A percentile compares a stretch with the other conserved stretches of the same genome.
Evolutionary conservation across 2,797 vertebrate species (phyloP).

Genomic region (Pantherophis alleghaniensis): DNA sequence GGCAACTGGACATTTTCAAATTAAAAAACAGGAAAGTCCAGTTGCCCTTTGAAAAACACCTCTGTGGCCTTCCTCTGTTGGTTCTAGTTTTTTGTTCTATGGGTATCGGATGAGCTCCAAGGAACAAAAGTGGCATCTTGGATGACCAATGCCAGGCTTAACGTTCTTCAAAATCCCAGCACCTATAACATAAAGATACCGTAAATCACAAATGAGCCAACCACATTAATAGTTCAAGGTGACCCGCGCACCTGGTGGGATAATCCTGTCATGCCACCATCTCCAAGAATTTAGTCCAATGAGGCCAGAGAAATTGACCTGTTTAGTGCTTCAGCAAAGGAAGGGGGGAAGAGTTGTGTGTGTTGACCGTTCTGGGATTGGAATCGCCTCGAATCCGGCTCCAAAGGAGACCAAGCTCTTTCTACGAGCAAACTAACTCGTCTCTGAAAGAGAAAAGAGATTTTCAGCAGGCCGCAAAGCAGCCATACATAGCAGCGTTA

Average conservation of each 20-base stretch:
- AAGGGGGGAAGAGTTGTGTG: not conserved
- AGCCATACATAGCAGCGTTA: not conserved
- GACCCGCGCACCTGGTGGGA: not conserved
- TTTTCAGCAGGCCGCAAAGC: constrained; percentile 39
- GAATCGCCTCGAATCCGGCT: not conserved
- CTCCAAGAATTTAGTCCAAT: not conserved
- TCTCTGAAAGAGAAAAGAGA: accelerated
- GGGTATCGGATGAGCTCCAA: not conserved
- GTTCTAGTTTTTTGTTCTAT: not conserved
- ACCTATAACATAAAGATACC: not conserved
- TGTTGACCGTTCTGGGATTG: not conserved
- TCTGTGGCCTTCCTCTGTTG: not conserved
- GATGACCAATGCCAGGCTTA: not conserved
- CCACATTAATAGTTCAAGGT: not conserved
- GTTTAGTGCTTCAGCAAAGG: not conserved
- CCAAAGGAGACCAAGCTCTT: not conserved
- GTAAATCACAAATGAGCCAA: not conserved
- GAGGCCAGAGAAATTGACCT: not conserved
- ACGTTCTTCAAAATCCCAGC: not conserved
- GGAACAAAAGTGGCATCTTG: not conserved
- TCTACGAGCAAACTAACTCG: not conserved
- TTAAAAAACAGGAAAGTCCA: not conserved
- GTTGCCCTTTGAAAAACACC: not conserved
- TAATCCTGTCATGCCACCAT: not conserved
- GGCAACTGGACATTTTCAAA: not conserved